These are phyloP conservation scores for Creontiades dilutus DNA, from an alignment of 2,888 invertebrate genomes.

Conservation along the genomic window DNA sequence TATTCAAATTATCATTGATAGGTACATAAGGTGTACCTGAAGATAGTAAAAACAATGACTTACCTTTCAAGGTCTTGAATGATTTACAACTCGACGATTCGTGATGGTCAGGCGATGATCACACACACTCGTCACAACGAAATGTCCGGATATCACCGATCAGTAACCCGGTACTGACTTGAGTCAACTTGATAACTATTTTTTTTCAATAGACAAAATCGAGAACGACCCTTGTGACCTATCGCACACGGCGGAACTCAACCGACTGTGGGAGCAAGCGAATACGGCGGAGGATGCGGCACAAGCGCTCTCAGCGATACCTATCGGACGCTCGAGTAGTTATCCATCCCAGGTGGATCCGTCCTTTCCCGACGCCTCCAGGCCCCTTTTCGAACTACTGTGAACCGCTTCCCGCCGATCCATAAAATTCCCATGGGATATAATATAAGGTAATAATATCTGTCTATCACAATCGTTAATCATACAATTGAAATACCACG, in stretches of 20 bases:
- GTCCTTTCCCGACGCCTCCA: background rate
- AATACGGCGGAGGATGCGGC: constrained; percentile 61
- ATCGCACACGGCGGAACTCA: constrained; percentile 13
- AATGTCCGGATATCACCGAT: constrained; percentile 17
- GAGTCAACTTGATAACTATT: background rate
- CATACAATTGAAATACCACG: too few relatives aligned
- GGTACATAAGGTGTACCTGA: background rate
- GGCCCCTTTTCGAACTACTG: background rate
- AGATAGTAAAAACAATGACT: background rate
- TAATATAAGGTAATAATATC: too few relatives aligned
- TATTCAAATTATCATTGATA: background rate
- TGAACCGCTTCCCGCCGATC: background rate
- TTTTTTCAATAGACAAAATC: background rate
- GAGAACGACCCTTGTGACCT: background rate
- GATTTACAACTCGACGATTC: background rate
- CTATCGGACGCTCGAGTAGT: background rate
- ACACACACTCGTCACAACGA: constrained; percentile 23
- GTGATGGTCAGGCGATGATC: background rate
- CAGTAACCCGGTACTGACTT: constrained; percentile 37
- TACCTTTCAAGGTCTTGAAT: background rate
- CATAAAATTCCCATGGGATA: too few relatives aligned
- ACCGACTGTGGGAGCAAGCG: constrained; percentile 19
- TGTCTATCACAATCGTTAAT: too few relatives aligned
- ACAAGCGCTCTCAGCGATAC: constrained; percentile 45
- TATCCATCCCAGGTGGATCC: background rate